Conservation (phyloP, 2,113 vertebrate species). For the Aix galericulata region DNA sequence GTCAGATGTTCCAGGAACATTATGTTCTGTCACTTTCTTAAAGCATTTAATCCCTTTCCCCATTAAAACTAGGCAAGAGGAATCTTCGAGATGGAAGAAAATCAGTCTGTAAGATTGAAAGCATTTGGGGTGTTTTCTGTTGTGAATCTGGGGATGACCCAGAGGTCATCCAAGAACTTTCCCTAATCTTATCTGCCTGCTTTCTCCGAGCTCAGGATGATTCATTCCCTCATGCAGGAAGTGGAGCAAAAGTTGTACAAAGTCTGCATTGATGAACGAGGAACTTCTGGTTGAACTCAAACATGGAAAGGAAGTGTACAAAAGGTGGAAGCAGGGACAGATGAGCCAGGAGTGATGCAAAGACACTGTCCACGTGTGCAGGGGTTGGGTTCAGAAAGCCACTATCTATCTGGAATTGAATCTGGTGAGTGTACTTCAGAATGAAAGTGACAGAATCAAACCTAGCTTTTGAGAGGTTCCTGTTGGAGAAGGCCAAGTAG, state of each 20-base stretch:
- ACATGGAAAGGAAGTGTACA: not conserved
- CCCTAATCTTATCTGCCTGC: not conserved
- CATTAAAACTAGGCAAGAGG: not conserved
- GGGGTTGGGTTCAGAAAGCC: not conserved
- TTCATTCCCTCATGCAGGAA: not conserved
- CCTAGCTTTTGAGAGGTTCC: not conserved
- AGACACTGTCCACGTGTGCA: not conserved
- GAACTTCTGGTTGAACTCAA: not conserved
- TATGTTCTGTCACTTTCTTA: not conserved
- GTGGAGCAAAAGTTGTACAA: not conserved
- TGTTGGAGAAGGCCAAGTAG: not conserved
- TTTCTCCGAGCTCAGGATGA: not conserved
- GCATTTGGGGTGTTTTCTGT: not conserved
- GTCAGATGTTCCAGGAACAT: conserved; percentile 22
- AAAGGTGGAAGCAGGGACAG: not conserved
- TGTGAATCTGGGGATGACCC: not conserved
- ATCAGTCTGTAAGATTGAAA: not conserved
- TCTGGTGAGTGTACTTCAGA: not conserved
- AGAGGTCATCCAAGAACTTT: not conserved
- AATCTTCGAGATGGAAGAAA: not conserved
- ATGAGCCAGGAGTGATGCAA: not conserved
- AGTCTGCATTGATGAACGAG: not conserved
- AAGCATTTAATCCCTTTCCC: not conserved
- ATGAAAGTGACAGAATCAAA: not conserved
- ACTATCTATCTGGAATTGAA: not conserved